Conservation (phyloP, 2,113 vertebrate genomes). For the Galemys pyrenaicus region DNA sequence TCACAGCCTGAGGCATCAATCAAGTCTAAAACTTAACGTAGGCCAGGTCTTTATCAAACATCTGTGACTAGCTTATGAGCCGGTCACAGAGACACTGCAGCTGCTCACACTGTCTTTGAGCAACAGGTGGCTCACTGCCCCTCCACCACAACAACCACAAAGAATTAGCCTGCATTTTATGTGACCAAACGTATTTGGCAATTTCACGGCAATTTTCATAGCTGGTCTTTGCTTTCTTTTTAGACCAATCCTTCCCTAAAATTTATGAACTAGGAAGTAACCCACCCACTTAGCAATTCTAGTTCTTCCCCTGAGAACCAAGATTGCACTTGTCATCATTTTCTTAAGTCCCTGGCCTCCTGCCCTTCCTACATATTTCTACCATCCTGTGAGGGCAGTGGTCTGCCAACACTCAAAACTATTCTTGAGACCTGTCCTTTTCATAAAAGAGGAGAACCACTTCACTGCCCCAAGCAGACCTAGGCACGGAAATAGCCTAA, state of each 20-base stretch:
- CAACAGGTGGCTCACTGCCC: background rate
- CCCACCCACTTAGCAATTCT: background rate
- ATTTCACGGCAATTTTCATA: background rate
- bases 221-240: background rate
- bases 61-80: conserved; percentile 34
- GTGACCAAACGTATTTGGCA: background rate
- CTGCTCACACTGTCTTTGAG: background rate
- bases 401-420: background rate
- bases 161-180: background rate
- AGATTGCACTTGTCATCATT: background rate
- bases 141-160: background rate
- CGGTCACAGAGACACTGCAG: background rate
- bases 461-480: background rate
- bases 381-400: background rate
- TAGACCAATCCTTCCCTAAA: background rate
- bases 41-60: conserved; percentile 9
- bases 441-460: background rate
- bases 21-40: background rate
- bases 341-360: background rate
- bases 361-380: background rate
- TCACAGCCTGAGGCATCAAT: background rate
- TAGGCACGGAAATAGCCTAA: background rate
- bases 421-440: background rate
- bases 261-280: background rate
- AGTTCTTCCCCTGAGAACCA: background rate